Evolutionary conservation across 2,797 vertebrate species (phyloP).

Genomic region (Sparidentex hasta): DNA sequence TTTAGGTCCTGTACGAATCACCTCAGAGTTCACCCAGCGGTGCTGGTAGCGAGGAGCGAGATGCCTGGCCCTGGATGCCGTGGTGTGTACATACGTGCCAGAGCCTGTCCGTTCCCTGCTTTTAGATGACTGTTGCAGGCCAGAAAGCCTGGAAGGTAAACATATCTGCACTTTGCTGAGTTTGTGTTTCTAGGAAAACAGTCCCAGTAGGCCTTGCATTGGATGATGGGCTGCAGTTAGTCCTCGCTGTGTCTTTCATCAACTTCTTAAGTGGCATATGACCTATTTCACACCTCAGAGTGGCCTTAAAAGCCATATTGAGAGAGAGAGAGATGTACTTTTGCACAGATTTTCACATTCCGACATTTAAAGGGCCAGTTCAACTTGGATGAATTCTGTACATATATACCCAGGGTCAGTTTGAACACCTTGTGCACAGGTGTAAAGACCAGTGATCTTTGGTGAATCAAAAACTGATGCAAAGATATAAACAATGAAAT

Average conservation of each 20-base stretch:
- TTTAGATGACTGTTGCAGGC: slow-evolving; percentile 57
- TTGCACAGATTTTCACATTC: slow-evolving; percentile 12
- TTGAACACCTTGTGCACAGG: not conserved
- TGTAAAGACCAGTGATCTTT: not conserved
- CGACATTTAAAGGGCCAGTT: slow-evolving; percentile 19
- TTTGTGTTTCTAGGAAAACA: slow-evolving; percentile 68
- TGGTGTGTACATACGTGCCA: slow-evolving; percentile 54
- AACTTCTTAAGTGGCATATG: slow-evolving; percentile 39
- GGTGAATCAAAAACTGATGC: not conserved
- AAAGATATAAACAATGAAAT: not conserved
- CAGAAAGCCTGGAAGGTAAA: slow-evolving; percentile 76
- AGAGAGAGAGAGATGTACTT: not conserved
- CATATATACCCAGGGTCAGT: not conserved
- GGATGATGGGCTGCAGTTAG: slow-evolving; percentile 54
- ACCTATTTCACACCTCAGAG: slow-evolving; percentile 59
- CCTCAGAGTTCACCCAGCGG: slow-evolving; percentile 49
- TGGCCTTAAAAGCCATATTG: slow-evolving; percentile 24
- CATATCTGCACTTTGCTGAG: slow-evolving; percentile 71
- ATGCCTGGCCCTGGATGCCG: slow-evolving; percentile 46
- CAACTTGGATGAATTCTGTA: not conserved
- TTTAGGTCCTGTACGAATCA: slow-evolving; percentile 30
- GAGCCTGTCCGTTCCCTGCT: slow-evolving; percentile 63
- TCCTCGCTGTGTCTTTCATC: slow-evolving; percentile 41
- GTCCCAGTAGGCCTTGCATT: slow-evolving; percentile 46
- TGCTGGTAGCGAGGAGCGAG: slow-evolving; percentile 44